These are phyloP conservation scores for Anableps anableps DNA, from an alignment of 2,797 vertebrate species.

Conservation along the genomic window DNA sequence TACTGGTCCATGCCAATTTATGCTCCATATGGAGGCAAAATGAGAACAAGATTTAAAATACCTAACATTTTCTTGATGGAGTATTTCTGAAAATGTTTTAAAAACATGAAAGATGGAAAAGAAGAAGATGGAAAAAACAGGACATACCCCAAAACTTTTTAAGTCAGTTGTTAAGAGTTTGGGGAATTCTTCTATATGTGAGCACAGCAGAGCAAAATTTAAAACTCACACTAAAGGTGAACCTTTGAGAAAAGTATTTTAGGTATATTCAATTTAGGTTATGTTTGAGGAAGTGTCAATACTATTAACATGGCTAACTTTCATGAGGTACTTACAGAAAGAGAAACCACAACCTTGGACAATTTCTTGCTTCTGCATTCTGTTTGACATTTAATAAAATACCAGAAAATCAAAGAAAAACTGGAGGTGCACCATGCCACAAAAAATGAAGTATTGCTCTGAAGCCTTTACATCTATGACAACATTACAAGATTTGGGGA, in stretches of 20 bases:
- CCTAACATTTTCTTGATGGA: not conserved
- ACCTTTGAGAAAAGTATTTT: not conserved
- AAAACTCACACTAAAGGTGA: not conserved
- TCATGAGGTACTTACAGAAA: not conserved
- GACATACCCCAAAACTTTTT: not conserved
- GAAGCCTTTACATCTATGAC: not conserved
- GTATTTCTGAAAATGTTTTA: too few species aligned
- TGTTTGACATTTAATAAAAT: slow-evolving; percentile 10
- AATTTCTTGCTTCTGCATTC: slow-evolving; percentile 47
- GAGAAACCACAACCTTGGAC: slow-evolving; percentile 3
- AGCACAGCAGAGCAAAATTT: not conserved
- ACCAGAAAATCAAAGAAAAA: not conserved
- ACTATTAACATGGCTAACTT: not conserved
- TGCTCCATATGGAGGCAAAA: not conserved
- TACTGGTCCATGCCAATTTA: not conserved
- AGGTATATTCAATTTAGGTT: slow-evolving; percentile 14
- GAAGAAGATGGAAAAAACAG: not conserved
- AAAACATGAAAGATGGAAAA: not conserved
- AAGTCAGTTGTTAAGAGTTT: not conserved
- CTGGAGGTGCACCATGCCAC: not conserved
- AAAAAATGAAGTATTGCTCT: not conserved
- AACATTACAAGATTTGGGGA: not conserved
- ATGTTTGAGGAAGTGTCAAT: slow-evolving; percentile 38
- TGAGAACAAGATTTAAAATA: not conserved
- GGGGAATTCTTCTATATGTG: not conserved